A percentile compares a stretch with the other conserved stretches of the same genome.
phyloP scores from a whole-genome alignment of 2,888 invertebrate species.

The Ochropacha duplaris region DNA sequence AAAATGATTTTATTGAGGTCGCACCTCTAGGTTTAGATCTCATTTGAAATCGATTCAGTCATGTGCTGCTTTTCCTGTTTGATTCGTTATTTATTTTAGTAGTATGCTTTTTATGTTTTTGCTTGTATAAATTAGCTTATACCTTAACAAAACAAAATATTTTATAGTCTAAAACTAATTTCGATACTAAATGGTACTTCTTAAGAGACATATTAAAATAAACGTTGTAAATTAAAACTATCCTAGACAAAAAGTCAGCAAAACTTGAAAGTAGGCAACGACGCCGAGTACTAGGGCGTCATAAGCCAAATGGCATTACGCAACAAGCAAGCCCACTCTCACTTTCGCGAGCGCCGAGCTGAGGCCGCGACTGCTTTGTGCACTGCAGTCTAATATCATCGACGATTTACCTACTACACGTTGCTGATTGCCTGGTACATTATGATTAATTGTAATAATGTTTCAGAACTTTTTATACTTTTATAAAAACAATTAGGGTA shows the following conservation, averaged over 20 bases:
- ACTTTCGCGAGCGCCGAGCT: slow-evolving; percentile 67
- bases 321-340: slow-evolving; percentile 69
- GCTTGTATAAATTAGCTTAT: too few species aligned
- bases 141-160: too few species aligned
- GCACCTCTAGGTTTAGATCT: not conserved
- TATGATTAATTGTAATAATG: slow-evolving; percentile 13
- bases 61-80: not conserved
- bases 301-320: slow-evolving; percentile 65
- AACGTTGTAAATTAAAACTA: not conserved
- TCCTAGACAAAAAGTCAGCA: slow-evolving; percentile 26
- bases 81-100: too few species aligned
- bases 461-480: too few species aligned
- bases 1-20: not conserved
- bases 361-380: slow-evolving; percentile 60
- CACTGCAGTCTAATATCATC: slow-evolving; percentile 53
- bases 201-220: not conserved
- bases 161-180: too few species aligned
- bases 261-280: slow-evolving; percentile 42
- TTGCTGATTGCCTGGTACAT: slow-evolving; percentile 56
- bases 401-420: slow-evolving; percentile 39
- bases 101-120: too few species aligned
- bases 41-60: not conserved
- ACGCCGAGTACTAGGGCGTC: slow-evolving; percentile 59
- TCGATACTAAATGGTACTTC: too few species aligned
- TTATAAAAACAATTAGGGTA: too few species aligned